Evolutionary conservation across 2,888 invertebrate genomes (phyloP).

Genomic region (Schrankia costaestrigalis): DNA sequence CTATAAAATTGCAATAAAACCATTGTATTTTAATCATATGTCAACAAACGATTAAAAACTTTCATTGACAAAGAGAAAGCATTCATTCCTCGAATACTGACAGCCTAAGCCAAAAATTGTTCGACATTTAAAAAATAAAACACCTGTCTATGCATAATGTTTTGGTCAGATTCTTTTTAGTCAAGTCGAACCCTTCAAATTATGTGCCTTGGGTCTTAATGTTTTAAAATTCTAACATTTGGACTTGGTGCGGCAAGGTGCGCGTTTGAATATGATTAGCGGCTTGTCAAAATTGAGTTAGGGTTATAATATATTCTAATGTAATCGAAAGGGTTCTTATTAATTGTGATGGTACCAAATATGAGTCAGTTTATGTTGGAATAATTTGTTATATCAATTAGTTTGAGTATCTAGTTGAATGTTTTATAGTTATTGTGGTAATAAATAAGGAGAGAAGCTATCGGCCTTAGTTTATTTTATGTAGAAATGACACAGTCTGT

Average conservation of each 20-base stretch:
- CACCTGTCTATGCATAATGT: conserved; percentile 49
- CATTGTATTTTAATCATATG: too few species aligned
- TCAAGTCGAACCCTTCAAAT: conserved; percentile 51
- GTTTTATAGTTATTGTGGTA: too few species aligned
- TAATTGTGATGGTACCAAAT: conserved; percentile 12
- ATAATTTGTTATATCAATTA: conserved; percentile 26
- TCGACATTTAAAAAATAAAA: conserved; percentile 20
- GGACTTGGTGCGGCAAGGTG: conserved; percentile 69
- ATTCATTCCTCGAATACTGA: conserved; percentile 1
- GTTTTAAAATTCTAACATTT: conserved; percentile 70
- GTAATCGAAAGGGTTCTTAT: conserved; percentile 62
- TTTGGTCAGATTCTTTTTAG: conserved; percentile 62
- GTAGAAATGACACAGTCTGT: too few species aligned
- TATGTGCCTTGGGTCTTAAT: conserved; percentile 55
- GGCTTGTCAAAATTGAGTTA: conserved; percentile 78
- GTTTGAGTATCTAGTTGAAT: too few species aligned
- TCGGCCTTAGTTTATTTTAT: too few species aligned
- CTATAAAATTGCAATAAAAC: too few species aligned
- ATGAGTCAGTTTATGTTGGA: conserved; percentile 19
- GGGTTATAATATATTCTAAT: conserved; percentile 70
- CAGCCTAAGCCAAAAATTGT: conserved; percentile 1
- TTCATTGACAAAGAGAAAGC: too few species aligned
- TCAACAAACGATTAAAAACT: too few species aligned
- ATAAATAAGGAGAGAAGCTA: too few species aligned
- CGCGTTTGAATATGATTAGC: conserved; percentile 77